Percentiles rank a stretch among this genome's conserved stretches.
Evolutionary conservation across 2,113 vertebrate species (phyloP).

Genomic region (Sylvia atricapilla): DNA sequence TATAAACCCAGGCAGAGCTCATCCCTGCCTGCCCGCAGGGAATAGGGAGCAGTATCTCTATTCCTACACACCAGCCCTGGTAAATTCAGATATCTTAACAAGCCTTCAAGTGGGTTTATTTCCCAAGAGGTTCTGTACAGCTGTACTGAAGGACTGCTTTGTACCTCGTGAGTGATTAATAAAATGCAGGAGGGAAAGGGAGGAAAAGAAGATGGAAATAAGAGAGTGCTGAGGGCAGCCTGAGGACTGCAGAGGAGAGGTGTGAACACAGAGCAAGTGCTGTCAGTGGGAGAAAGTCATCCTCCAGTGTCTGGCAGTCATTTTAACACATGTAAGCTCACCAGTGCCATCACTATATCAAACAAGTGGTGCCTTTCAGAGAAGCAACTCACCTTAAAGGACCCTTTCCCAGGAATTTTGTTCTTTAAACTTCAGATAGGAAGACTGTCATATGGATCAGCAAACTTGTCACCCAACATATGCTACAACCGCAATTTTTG

Average conservation of each 20-base stretch:
- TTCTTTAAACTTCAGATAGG: neutral
- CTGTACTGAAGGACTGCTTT: neutral
- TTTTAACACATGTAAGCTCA: neutral
- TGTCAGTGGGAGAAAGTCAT: neutral
- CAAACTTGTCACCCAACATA: neutral
- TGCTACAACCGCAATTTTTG: neutral
- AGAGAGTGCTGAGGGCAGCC: neutral
- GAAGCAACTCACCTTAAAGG: neutral
- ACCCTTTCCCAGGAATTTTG: neutral
- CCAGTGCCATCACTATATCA: neutral
- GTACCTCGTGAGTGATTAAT: neutral
- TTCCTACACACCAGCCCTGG: neutral
- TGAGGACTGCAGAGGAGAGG: neutral
- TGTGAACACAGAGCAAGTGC: neutral
- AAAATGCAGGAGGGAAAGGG: neutral
- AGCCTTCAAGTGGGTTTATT: neutral
- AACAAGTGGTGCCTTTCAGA: neutral
- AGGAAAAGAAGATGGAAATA: neutral
- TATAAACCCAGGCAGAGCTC: neutral
- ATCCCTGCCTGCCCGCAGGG: neutral
- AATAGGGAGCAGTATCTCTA: neutral
- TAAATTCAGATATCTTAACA: neutral
- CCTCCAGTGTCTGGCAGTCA: neutral
- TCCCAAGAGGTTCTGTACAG: neutral
- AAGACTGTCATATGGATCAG: neutral